Conservation (phyloP, 2,797 vertebrate genomes). For the Acrocephalus scirpaceus region DNA sequence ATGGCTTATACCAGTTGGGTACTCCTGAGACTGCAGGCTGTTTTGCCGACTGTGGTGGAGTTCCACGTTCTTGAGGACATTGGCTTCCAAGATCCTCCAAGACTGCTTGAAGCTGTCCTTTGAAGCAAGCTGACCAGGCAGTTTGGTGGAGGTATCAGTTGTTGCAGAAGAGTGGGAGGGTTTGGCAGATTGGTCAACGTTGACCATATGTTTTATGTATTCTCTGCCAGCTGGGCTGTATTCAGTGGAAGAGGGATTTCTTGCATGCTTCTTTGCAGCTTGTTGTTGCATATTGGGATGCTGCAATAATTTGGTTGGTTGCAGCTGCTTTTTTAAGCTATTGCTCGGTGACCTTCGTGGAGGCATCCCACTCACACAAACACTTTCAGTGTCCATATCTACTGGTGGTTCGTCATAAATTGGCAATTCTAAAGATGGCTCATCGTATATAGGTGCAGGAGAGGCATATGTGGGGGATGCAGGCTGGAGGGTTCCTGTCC, state of each 20-base stretch:
- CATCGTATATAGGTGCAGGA: slow-evolving; percentile 84
- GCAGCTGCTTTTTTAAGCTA: slow-evolving; percentile 81
- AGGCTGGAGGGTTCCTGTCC: slow-evolving; percentile 79
- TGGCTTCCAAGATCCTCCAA: slow-evolving; percentile 87
- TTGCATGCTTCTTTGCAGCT: slow-evolving; percentile 74
- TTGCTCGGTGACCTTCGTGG: slow-evolving; percentile 74
- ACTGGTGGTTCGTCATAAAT: slow-evolving; percentile 90
- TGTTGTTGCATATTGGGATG: slow-evolving; percentile 76
- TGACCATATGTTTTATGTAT: slow-evolving; percentile 93
- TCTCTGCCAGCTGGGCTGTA: slow-evolving; percentile 91
- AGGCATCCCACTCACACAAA: slow-evolving; percentile 73
- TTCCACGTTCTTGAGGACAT: slow-evolving; percentile 86
- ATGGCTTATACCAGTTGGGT: slow-evolving; percentile 83
- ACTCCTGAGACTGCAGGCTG: slow-evolving; percentile 87
- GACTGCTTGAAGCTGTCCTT: slow-evolving; percentile 86
- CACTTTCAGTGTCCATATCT: slow-evolving; percentile 88
- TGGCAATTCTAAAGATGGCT: slow-evolving; percentile 84
- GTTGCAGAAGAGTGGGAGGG: slow-evolving; percentile 43
- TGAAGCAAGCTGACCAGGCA: slow-evolving; percentile 68
- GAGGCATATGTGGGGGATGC: slow-evolving; percentile 83
- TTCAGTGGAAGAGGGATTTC: slow-evolving; percentile 82
- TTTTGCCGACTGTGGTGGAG: slow-evolving; percentile 85
- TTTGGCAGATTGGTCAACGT: slow-evolving; percentile 81
- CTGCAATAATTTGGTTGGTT: slow-evolving; percentile 78
- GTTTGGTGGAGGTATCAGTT: slow-evolving; percentile 38